Evolutionary conservation across 2,113 vertebrate genomes (phyloP).

Genomic region (Neotragus pygmaeus): DNA sequence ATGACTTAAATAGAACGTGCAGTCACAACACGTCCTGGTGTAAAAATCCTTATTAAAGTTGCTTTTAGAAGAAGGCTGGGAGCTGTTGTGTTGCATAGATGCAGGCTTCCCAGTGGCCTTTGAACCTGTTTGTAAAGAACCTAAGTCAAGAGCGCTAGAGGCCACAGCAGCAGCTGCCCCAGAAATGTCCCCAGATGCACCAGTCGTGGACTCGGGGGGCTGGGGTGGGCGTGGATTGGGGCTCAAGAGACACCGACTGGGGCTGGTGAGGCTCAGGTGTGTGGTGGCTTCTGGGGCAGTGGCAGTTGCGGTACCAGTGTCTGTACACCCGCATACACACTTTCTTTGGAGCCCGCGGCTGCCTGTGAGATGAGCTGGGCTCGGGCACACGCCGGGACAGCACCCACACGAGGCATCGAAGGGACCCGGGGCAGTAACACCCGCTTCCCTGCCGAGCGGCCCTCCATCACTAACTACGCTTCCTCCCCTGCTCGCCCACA

Average conservation of each 20-base stretch:
- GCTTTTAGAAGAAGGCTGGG: not conserved
- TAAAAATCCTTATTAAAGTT: slow-evolving; percentile 58
- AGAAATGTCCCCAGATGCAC: rapidly evolving
- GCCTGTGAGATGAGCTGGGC: not conserved
- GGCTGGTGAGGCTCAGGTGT: rapidly evolving
- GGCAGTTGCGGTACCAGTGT: not conserved
- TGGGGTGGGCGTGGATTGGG: rapidly evolving
- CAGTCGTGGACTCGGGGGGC: rapidly evolving
- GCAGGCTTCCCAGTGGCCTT: not conserved
- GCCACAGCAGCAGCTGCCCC: not conserved
- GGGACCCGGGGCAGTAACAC: not conserved
- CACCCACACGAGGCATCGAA: not conserved
- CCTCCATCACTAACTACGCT: rapidly evolving
- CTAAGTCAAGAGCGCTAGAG: rapidly evolving
- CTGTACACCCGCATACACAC: rapidly evolving
- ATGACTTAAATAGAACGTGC: slow-evolving; percentile 73
- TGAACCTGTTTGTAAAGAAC: rapidly evolving
- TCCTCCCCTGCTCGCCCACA: no score
- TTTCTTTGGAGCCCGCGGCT: not conserved
- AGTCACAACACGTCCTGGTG: slow-evolving; percentile 61
- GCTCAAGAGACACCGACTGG: rapidly evolving
- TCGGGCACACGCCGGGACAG: rapidly evolving
- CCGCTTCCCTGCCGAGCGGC: not conserved
- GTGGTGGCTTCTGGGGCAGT: rapidly evolving
- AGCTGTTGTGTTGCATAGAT: not conserved